phyloP scores from a whole-genome alignment of 2,888 invertebrate genomes.

The Morinoia aosen region DNA sequence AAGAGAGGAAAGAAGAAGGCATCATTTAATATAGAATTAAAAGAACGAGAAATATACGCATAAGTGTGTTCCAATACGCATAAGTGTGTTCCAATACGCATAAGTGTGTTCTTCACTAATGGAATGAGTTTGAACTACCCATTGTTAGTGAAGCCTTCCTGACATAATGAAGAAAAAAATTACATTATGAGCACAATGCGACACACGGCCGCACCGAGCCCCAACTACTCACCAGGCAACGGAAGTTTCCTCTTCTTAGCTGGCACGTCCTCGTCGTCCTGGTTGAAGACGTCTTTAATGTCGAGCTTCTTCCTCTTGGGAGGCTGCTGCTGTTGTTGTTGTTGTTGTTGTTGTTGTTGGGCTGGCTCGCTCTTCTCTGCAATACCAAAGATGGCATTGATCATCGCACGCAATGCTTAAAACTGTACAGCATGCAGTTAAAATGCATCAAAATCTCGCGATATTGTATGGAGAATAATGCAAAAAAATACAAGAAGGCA shows the following conservation, averaged over 20 bases:
- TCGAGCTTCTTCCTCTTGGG: conserved; percentile 80
- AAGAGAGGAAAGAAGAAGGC: too few species aligned
- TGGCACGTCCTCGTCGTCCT: conserved; percentile 78
- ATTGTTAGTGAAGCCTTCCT: too few species aligned
- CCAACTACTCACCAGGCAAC: conserved; percentile 58
- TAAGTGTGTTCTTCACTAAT: too few species aligned
- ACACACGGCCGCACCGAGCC: not conserved
- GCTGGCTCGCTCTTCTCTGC: not conserved
- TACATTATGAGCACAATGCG: not conserved
- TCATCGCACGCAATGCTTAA: not conserved
- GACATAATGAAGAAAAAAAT: too few species aligned
- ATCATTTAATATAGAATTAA: too few species aligned
- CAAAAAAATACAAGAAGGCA: too few species aligned
- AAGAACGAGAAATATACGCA: too few species aligned
- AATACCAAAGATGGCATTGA: not conserved
- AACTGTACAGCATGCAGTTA: not conserved
- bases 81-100: too few species aligned
- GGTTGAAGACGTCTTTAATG: conserved; percentile 88
- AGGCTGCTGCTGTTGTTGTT: conserved; percentile 57
- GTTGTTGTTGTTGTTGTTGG: conserved; percentile 54
- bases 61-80: too few species aligned
- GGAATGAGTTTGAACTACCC: too few species aligned
- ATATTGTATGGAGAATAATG: too few species aligned
- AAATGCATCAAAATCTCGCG: not conserved
- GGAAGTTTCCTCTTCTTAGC: conserved; percentile 69